Evolutionary conservation across 2,113 vertebrate genomes (phyloP).

Genomic region (Chloebia gouldiae): DNA sequence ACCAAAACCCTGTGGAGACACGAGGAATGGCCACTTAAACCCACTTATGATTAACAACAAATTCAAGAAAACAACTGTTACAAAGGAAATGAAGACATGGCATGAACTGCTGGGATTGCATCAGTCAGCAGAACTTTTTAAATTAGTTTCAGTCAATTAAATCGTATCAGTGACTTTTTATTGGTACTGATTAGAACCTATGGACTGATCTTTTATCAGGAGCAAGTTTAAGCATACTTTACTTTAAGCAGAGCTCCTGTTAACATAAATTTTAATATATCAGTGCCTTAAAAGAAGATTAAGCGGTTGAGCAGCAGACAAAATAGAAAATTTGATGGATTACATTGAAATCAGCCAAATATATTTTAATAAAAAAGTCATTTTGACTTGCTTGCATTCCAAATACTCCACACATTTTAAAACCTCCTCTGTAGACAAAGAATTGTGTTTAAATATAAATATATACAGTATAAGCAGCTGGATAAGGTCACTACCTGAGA

Average conservation of each 20-base stretch:
- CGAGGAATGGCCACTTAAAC: neutral
- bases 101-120: neutral
- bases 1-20: neutral
- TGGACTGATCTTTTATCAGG: neutral
- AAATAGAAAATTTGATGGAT: neutral
- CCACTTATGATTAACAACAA: neutral
- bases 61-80: slow-evolving; percentile 39
- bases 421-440: neutral
- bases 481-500: neutral
- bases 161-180: neutral
- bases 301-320: neutral
- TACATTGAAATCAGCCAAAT: neutral
- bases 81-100: neutral
- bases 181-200: neutral
- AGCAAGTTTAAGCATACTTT: neutral
- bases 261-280: neutral
- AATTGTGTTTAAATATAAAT: neutral
- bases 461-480: neutral
- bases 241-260: neutral
- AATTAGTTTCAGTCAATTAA: slow-evolving; percentile 4
- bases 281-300: neutral
- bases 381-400: neutral
- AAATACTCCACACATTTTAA: neutral
- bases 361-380: neutral
- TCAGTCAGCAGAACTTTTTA: slow-evolving; percentile 5